phyloP scores from a whole-genome alignment of 2,797 vertebrate genomes.

The Spea hammondii region DNA sequence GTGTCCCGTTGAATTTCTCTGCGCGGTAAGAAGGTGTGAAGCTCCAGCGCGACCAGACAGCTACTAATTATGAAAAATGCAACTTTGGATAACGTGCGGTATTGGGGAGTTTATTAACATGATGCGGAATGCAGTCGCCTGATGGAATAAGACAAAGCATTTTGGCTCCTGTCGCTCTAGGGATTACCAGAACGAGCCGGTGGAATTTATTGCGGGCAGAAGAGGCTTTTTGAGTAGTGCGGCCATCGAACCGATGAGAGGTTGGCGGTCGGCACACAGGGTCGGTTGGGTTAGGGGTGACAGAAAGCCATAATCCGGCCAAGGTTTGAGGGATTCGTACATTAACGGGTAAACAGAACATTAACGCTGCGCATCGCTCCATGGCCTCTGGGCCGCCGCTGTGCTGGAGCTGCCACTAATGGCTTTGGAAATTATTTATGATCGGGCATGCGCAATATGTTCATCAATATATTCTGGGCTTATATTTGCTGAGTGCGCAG shows the following conservation, averaged over 20 bases:
- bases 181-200: neutral
- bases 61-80: slow-evolving; percentile 15
- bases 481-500: too few species aligned
- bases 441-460: too few species aligned
- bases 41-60: neutral
- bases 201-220: neutral
- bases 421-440: too few species aligned
- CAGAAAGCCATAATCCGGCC: too few species aligned
- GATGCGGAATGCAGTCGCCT: neutral
- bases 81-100: neutral
- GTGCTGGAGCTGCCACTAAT: too few species aligned
- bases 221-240: neutral
- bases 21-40: neutral
- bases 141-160: neutral
- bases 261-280: neutral
- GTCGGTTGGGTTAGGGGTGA: too few species aligned
- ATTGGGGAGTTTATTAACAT: neutral
- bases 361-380: too few species aligned
- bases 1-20: neutral
- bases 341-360: too few species aligned
- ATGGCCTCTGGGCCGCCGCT: too few species aligned
- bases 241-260: neutral
- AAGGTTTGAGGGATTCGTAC: too few species aligned
- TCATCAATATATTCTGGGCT: too few species aligned
- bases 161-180: neutral